A percentile compares a stretch with the other conserved stretches of the same genome.
Evolutionary conservation across 2,113 vertebrate genomes (phyloP).

Genomic region (Labrus mixtus): DNA sequence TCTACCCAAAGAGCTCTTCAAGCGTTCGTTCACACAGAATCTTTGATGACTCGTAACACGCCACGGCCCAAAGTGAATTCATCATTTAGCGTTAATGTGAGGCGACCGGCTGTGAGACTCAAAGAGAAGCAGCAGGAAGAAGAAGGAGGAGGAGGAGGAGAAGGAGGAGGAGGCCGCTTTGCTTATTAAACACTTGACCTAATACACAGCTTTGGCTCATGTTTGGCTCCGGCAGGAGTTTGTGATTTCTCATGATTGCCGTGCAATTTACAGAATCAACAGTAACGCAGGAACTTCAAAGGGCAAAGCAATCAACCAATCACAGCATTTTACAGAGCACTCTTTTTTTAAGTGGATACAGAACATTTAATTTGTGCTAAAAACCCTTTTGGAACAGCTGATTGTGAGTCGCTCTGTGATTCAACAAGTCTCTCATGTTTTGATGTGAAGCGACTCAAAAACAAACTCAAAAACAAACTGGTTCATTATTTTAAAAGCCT

Average conservation of each 20-base stretch:
- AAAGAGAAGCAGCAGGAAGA: slow-evolving; percentile 60
- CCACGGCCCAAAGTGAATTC: slow-evolving; percentile 66
- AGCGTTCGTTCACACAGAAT: slow-evolving; percentile 76
- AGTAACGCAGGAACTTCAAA: slow-evolving; percentile 36
- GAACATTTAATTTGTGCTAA: not conserved
- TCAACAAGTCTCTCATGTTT: not conserved
- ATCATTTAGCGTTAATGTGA: slow-evolving; percentile 70
- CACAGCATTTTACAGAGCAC: slow-evolving; percentile 2
- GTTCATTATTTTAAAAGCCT: too few relatives aligned
- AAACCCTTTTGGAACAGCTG: not conserved
- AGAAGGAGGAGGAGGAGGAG: too few relatives aligned
- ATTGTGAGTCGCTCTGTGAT: too few relatives aligned
- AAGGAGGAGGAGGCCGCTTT: slow-evolving; percentile 49
- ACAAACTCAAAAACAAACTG: too few relatives aligned
- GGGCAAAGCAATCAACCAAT: slow-evolving; percentile 32
- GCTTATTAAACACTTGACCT: slow-evolving; percentile 79
- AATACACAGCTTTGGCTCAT: slow-evolving; percentile 56
- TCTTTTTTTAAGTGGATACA: not conserved
- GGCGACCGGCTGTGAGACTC: slow-evolving; percentile 71
- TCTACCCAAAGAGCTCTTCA: slow-evolving; percentile 77
- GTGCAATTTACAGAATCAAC: slow-evolving; percentile 52
- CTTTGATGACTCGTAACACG: slow-evolving; percentile 71
- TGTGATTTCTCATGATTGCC: slow-evolving; percentile 55
- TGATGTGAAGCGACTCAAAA: too few relatives aligned
- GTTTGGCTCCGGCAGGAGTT: slow-evolving; percentile 47